A percentile compares a stretch with the other conserved stretches of the same genome.
These are phyloP conservation scores for Hydrocynus forskahlii DNA, from an alignment of 2,797 vertebrate species.

Conservation along the genomic window DNA sequence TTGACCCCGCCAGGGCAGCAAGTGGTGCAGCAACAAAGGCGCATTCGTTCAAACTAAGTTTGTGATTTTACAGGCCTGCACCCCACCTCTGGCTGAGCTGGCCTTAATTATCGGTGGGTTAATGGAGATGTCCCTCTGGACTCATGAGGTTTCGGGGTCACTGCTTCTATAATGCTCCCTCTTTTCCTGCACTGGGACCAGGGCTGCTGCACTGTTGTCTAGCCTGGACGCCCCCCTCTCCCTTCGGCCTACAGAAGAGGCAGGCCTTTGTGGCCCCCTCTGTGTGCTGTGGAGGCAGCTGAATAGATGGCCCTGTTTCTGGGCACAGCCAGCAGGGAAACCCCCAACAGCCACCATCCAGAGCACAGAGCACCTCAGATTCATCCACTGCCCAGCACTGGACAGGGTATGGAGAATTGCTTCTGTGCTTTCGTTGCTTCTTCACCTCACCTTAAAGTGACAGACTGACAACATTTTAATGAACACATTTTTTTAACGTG, in stretches of 20 bases:
- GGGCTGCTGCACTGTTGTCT: conserved; percentile 46
- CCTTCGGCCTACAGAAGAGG: conserved; percentile 49
- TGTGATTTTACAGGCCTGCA: conserved; percentile 24
- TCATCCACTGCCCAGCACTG: conserved; percentile 7
- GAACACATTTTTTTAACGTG: neutral
- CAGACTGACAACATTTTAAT: neutral
- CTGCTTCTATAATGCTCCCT: conserved; percentile 47
- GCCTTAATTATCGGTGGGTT: conserved; percentile 47
- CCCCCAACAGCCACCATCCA: conserved; percentile 38
- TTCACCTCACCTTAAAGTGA: neutral
- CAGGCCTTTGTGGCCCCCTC: conserved; percentile 49
- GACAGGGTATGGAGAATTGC: neutral
- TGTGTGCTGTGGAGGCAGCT: conserved; percentile 40
- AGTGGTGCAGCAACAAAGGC: conserved; percentile 24
- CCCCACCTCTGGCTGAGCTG: conserved; percentile 36
- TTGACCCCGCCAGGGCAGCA: neutral
- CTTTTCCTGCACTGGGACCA: conserved; percentile 49
- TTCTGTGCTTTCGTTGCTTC: neutral
- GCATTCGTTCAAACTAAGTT: conserved; percentile 12
- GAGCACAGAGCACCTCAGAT: conserved; percentile 10
- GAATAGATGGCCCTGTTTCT: conserved; percentile 55
- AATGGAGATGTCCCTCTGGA: conserved; percentile 52
- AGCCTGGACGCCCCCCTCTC: conserved; percentile 15
- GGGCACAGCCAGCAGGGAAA: conserved; percentile 35
- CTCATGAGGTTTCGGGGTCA: conserved; percentile 39